A percentile compares a stretch with the other conserved stretches of the same genome.
Evolutionary conservation across 1,140 invertebrate genomes (phyloP).

Genomic region (Bombus huntii): DNA sequence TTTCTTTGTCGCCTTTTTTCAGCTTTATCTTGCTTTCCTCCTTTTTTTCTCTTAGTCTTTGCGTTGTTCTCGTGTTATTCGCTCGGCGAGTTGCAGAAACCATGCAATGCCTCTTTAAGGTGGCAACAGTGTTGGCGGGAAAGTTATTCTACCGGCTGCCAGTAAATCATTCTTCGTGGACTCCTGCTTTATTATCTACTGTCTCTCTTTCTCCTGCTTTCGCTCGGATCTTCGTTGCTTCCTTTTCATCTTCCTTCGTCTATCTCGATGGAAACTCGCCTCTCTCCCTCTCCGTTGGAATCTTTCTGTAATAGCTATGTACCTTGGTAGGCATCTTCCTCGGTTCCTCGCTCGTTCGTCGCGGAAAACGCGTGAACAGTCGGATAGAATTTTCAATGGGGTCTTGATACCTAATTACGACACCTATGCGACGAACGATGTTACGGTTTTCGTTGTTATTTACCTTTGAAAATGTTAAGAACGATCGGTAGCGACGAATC

Average conservation of each 20-base stretch:
- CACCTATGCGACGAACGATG: neutral
- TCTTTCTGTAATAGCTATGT: slow-evolving; percentile 15
- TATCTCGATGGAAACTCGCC: slow-evolving; percentile 14
- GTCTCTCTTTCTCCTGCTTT: slow-evolving; percentile 61
- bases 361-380: slow-evolving; percentile 35
- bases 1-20: neutral
- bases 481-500: slow-evolving; percentile 24
- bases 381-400: neutral
- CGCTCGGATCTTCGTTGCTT: slow-evolving; percentile 17
- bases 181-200: slow-evolving; percentile 78
- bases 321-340: neutral
- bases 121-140: slow-evolving; percentile 79
- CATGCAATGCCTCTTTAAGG: slow-evolving; percentile 72
- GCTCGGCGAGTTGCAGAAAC: slow-evolving; percentile 19
- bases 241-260: slow-evolving; percentile 38
- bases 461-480: neutral
- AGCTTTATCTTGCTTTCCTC: too few relatives aligned
- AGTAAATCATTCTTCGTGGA: slow-evolving; percentile 78
- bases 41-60: neutral
- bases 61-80: neutral
- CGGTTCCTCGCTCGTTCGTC: neutral
- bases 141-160: slow-evolving; percentile 77
- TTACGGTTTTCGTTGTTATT: neutral
- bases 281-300: neutral
- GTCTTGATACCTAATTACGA: neutral